Base-by-base conservation (phyloP, 2,113 vertebrate genomes). In the Trichechus manatus region DNA sequence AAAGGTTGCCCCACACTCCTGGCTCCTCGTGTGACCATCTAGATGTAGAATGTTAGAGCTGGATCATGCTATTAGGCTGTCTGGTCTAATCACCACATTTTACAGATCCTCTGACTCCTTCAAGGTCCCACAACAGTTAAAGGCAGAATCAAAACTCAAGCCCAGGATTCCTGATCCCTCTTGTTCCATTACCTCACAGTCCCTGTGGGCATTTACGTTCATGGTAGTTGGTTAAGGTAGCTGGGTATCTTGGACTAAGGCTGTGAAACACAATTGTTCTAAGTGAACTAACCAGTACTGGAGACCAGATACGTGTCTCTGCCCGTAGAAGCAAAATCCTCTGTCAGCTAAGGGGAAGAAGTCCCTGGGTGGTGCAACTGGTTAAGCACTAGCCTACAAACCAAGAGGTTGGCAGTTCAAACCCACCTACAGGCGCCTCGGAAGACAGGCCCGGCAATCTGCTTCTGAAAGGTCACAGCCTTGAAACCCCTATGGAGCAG, bases 1-100 rank as follows among this genome's bases (percentile, higher is more conserved):
- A 64, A 84, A 81, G 23, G 33, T 0, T n/a, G 50, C 31, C 25
- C 42, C 27, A 2, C 20, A 20, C 75, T 80, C 33, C 19, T 3
- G 74, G 63, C 23, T 36, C 29, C 42, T 85, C 0, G 0, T 9
- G 10, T 20, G 72, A 56, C 82, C n/a, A 9, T 0, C 4, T 0
- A 50, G 61, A 5, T 25, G 29, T 1, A 27, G 53, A 42, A 70
- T 3, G 80, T 27, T 9, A 86, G 78, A 59, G 11, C 15, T 0
- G 9, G 25, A 61, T 14, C 25, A 2, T 6, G 68, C 81, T 44
- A 7, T 2, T 31, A n/a, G n/a, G 70, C 33, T 11, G 1, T 50
- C 36, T 29, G 63, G 1, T 59, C 74, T 87, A 15, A 91, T 59
- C 15, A 6, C 15, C 23, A 10, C 39, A 61, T 61, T 56, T 33